Evolutionary conservation across 2,888 invertebrate genomes (phyloP).

Genomic region (Agonopterix heracliana): DNA sequence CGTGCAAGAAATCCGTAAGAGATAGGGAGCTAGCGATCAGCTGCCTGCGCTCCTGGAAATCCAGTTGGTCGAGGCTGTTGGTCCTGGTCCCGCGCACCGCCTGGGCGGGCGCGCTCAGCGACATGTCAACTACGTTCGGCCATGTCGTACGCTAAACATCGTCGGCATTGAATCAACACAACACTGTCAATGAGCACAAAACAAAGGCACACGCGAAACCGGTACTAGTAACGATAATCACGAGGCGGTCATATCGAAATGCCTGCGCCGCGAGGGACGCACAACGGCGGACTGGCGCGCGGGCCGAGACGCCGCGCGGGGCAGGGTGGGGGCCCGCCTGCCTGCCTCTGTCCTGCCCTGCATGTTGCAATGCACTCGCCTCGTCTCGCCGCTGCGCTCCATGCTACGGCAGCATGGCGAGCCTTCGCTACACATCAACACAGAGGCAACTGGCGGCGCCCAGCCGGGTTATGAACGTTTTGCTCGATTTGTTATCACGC

Average conservation of each 20-base stretch:
- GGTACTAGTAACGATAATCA: constrained; percentile 37
- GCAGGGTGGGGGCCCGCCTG: constrained; percentile 62
- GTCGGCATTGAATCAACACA: constrained; percentile 46
- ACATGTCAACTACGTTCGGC: constrained; percentile 71
- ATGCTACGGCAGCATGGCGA: not conserved
- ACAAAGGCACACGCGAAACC: constrained; percentile 60
- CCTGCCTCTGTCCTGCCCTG: constrained; percentile 24
- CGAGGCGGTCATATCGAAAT: constrained; percentile 41
- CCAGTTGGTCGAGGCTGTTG: constrained; percentile 91
- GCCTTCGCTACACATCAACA: constrained; percentile 10
- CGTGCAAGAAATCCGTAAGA: constrained; percentile 88
- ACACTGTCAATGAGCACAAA: constrained; percentile 50
- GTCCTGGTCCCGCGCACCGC: constrained; percentile 78
- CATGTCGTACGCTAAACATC: constrained; percentile 55
- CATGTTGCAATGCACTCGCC: constrained; percentile 62
- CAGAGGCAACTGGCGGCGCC: constrained; percentile 33
- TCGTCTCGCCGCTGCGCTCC: constrained; percentile 38
- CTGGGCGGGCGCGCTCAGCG: constrained; percentile 71
- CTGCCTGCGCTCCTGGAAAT: constrained; percentile 94
- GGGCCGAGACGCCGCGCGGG: constrained; percentile 38
- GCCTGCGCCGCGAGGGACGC: constrained; percentile 70
- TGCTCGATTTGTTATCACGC: constrained; percentile 16
- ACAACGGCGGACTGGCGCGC: constrained; percentile 66
- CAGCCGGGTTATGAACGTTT: constrained; percentile 28
- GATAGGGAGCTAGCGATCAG: constrained; percentile 92